A percentile compares a stretch with the other conserved stretches of the same genome.
These are phyloP conservation scores for Lacanobia oleracea DNA, from an alignment of 2,888 invertebrate genomes.

Conservation along the genomic window DNA sequence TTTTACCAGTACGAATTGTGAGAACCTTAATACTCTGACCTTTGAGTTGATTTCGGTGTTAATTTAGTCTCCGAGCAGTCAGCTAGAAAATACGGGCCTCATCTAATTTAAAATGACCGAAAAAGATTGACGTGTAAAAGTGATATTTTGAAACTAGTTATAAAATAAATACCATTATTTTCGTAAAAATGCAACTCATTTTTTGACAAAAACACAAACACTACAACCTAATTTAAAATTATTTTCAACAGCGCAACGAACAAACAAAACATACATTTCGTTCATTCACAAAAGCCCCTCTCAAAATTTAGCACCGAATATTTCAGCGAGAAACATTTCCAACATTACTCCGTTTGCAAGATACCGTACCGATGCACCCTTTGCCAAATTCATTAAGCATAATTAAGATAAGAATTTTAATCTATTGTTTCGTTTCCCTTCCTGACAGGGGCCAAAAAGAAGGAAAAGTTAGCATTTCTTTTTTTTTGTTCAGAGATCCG, in stretches of 20 bases:
- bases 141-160: no score
- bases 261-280: conserved; percentile 31
- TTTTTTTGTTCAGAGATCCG: background rate
- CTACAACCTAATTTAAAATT: conserved; percentile 7
- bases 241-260: conserved; percentile 4
- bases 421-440: conserved; percentile 39
- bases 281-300: conserved; percentile 29
- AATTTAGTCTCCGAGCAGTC: no score
- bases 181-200: background rate
- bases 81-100: no score
- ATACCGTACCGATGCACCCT: conserved; percentile 55
- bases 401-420: conserved; percentile 64
- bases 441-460: conserved; percentile 20
- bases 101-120: no score
- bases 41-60: no score
- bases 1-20: no score
- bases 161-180: background rate
- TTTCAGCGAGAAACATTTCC: conserved; percentile 46
- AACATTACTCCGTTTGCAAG: conserved; percentile 36
- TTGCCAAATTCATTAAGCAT: conserved; percentile 57
- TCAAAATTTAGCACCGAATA: conserved; percentile 40
- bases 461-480: conserved; percentile 10
- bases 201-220: background rate
- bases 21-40: no score
- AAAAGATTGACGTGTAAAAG: no score